Conservation (phyloP, 1,140 invertebrate species). For the Drosophila murphyi region DNA sequence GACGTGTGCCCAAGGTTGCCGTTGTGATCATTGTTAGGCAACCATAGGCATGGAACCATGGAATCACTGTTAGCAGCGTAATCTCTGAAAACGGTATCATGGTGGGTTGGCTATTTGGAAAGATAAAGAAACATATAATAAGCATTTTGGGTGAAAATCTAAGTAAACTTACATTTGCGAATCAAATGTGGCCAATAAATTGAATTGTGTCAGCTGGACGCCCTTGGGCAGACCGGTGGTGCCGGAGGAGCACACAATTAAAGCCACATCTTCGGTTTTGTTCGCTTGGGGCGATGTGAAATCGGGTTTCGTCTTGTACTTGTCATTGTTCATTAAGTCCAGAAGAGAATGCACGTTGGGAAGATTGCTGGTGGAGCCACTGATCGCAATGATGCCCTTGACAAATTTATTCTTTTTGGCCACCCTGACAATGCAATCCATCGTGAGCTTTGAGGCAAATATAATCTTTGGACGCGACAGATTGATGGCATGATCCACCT, state of each 20-base stretch:
- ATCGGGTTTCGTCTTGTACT: constrained; percentile 49
- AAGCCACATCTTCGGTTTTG: constrained; percentile 68
- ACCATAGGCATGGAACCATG: constrained; percentile 89
- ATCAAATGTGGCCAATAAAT: constrained; percentile 85
- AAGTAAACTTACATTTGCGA: constrained; percentile 85
- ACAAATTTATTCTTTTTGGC: constrained; percentile 85
- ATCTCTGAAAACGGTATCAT: constrained; percentile 56
- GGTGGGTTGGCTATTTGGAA: constrained; percentile 59
- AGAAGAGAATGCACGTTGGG: constrained; percentile 52
- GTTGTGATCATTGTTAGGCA: constrained; percentile 85
- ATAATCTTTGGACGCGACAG: constrained; percentile 89
- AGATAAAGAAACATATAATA: background rate
- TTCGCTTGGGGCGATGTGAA: constrained; percentile 60
- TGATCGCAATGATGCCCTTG: constrained; percentile 84
- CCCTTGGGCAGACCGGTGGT: constrained; percentile 95
- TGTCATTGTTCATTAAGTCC: constrained; percentile 65
- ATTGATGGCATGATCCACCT: constrained; percentile 87
- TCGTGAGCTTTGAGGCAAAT: constrained; percentile 87
- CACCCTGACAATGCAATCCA: constrained; percentile 83
- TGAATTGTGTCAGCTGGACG: constrained; percentile 91
- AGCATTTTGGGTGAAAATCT: background rate
- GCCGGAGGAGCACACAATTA: constrained; percentile 88
- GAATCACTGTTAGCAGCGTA: constrained; percentile 85
- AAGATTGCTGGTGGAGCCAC: constrained; percentile 64
- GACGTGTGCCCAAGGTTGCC: constrained; percentile 85